Percentiles rank a stretch among this genome's conserved stretches.
phyloP scores from a whole-genome alignment of 2,888 invertebrate species.

The Aleiodes alternator region DNA sequence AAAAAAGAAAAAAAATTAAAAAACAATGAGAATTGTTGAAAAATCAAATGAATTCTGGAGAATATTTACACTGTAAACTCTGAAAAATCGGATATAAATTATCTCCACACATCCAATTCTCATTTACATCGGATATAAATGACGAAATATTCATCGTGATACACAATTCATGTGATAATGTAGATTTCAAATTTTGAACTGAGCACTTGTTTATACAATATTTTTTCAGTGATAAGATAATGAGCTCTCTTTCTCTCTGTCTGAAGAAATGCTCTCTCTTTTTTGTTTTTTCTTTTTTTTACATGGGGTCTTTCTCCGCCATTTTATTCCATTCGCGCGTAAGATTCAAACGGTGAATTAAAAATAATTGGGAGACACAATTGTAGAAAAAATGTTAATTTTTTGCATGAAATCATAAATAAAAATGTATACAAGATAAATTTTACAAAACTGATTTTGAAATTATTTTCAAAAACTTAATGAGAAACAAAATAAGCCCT shows the following conservation, averaged over 20 bases:
- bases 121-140: conserved; percentile 33
- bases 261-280: conserved; percentile 45
- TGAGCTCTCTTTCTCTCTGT: no score
- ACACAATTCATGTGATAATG: not conserved
- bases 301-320: no score
- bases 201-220: not conserved
- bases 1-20: not conserved
- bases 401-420: no score
- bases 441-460: no score
- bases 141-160: conserved; percentile 43
- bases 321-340: no score
- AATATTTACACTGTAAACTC: not conserved
- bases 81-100: not conserved
- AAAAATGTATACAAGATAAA: no score
- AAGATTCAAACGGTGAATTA: no score
- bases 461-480: no score
- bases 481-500: no score
- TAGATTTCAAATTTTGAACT: no score
- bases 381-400: no score
- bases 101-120: not conserved
- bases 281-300: conserved; percentile 19
- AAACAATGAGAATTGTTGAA: not conserved
- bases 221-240: not conserved
- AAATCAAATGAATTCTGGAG: not conserved
- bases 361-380: no score